Percentiles rank a stretch among this genome's conserved stretches.
Conservation (phyloP, 1,140 invertebrate species). For the Scaptomyza montana region DNA sequence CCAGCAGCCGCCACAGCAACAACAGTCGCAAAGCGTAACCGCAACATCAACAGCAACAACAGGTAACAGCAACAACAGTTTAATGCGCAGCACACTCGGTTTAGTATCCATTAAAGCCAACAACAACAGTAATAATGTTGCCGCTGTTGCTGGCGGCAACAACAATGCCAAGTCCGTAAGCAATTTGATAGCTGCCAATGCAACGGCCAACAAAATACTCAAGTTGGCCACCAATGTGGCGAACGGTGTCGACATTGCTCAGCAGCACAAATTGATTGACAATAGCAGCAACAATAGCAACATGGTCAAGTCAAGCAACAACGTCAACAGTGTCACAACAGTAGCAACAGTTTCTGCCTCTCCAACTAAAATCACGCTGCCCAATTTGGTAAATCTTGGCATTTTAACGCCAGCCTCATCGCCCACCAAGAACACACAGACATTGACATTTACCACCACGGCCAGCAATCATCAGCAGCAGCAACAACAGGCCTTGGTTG, state of each 20-base stretch:
- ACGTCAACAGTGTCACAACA: slow-evolving; percentile 26
- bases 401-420: slow-evolving; percentile 85
- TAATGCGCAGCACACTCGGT: slow-evolving; percentile 82
- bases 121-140: slow-evolving; percentile 48
- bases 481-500: slow-evolving; percentile 65
- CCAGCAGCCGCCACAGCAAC: slow-evolving; percentile 61
- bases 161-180: slow-evolving; percentile 67
- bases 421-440: slow-evolving; percentile 83
- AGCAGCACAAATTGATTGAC: slow-evolving; percentile 60
- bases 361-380: slow-evolving; percentile 70
- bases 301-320: slow-evolving; percentile 51
- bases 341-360: slow-evolving; percentile 29
- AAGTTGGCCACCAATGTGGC: slow-evolving; percentile 80
- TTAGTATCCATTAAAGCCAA: slow-evolving; percentile 82
- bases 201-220: slow-evolving; percentile 81
- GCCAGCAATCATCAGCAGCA: slow-evolving; percentile 51
- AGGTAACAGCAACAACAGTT: slow-evolving; percentile 83
- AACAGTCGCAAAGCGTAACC: slow-evolving; percentile 45
- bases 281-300: slow-evolving; percentile 31
- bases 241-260: slow-evolving; percentile 67
- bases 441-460: slow-evolving; percentile 73
- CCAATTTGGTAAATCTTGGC: slow-evolving; percentile 84
- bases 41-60: slow-evolving; percentile 67
- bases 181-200: slow-evolving; percentile 80
- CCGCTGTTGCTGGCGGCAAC: slow-evolving; percentile 43